Evolutionary conservation across 2,113 vertebrate species (phyloP), one percentile per base, ranked within the genome.

Genomic region (Rhodinocichla rosea): DNA sequence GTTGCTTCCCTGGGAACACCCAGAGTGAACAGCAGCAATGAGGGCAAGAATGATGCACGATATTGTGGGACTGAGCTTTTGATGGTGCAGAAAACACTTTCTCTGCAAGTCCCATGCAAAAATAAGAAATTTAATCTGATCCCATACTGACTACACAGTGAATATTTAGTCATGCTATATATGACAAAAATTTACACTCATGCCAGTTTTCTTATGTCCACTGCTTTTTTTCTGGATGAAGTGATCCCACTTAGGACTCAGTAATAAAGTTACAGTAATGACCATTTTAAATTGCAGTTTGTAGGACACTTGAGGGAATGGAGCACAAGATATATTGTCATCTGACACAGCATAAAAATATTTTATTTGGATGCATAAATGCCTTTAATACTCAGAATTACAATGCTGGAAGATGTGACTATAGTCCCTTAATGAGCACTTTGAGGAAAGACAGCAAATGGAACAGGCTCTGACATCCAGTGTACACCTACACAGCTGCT

Each of bases 21-120:
- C 32, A 68, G 49, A 37, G 44, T 26, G 60, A 80, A 59, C 14
- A n/a, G 17, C 11, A 55, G 5, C 35, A 81, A 8, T 0, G 2
- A 83, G 32, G 20, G 15, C 7, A 13, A 71, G 53, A 85, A 47
- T 0, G 0, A 16, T 20, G 37, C 47, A 45, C 1, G 0, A 3
- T 28, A 28, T 3, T 39, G 13, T 40, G 45, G 59, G 35, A 49
- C 26, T 21, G 53, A 77, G 39, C 6, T 76, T 60, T 30, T 35
- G 19, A 17, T 1, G 3, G 13, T 7, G 4, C 39, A 59, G 59
- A 45, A 63, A 60, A 11, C 20, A 6, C 3, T 53, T 63, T 55
- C 74, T 83, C 47, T 33, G 6, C 21, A 60, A 75, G 20, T 19
- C 44, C 65, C 16, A 21, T 2, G 18, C n/a, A 53, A 92, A 84